A percentile compares a stretch with the other conserved stretches of the same genome.
Evolutionary conservation across 2,797 vertebrate genomes (phyloP).

Genomic region (Acrocephalus scirpaceus): DNA sequence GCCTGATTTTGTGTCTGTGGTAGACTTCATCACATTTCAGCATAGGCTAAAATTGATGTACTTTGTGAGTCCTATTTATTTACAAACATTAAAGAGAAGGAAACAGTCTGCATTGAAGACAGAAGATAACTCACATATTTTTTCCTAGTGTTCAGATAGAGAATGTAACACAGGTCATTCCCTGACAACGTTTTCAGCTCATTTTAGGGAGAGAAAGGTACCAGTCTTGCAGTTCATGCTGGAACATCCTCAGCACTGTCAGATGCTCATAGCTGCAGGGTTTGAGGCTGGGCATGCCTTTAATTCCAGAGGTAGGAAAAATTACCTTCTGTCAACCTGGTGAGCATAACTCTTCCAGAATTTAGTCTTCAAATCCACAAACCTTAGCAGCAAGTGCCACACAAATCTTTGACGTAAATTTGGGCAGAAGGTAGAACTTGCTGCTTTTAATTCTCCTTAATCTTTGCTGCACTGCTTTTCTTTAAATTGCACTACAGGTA

Average conservation of each 20-base stretch:
- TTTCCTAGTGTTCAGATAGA: not conserved
- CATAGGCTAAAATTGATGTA: not conserved
- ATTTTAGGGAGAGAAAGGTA: not conserved
- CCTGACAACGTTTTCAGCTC: not conserved
- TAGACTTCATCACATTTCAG: not conserved
- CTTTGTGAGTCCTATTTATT: not conserved
- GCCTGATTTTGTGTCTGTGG: not conserved
- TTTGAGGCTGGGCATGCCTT: not conserved
- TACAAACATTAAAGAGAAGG: not conserved
- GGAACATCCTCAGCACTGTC: not conserved
- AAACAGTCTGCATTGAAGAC: not conserved
- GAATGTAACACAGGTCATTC: not conserved
- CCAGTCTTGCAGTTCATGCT: not conserved
- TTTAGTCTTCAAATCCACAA: not conserved
- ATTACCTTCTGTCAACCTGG: not conserved
- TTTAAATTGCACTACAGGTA: not conserved
- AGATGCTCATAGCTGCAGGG: not conserved
- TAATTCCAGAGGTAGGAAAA: not conserved
- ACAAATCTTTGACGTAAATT: not conserved
- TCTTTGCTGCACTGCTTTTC: conserved; percentile 4
- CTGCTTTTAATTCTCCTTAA: conserved; percentile 24
- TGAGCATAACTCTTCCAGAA: not conserved
- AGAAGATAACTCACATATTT: rapidly evolving
- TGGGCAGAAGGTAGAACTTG: not conserved
- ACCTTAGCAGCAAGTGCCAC: not conserved